Evolutionary conservation across 2,888 invertebrate species (phyloP).

Genomic region (Hypomecis punctinalis): DNA sequence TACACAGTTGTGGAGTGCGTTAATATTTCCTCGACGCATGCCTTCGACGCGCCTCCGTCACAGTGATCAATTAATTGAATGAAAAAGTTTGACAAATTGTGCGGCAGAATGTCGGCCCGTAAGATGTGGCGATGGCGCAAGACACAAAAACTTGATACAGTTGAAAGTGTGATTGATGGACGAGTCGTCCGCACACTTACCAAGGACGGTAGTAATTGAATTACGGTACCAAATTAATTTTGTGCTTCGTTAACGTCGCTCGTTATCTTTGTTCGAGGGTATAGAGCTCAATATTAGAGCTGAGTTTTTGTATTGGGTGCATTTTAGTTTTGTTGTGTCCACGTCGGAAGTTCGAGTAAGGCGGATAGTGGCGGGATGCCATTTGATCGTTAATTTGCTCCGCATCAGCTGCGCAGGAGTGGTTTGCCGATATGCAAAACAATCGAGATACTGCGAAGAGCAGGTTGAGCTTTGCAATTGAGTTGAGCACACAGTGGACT

Average conservation of each 20-base stretch:
- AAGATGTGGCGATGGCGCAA: constrained; percentile 61
- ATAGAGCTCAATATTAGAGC: constrained; percentile 59
- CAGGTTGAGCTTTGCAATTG: constrained; percentile 51
- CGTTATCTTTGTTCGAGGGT: constrained; percentile 50
- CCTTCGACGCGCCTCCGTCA: constrained; percentile 50
- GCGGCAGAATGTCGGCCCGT: constrained; percentile 64
- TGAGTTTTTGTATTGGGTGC: constrained; percentile 43
- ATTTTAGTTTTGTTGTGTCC: constrained; percentile 48
- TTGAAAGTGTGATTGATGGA: constrained; percentile 82
- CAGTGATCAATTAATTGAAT: constrained; percentile 74
- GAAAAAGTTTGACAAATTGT: constrained; percentile 80
- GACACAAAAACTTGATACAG: constrained; percentile 77
- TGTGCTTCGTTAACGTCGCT: constrained; percentile 53
- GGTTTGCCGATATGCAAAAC: constrained; percentile 79
- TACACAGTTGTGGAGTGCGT: constrained; percentile 71
- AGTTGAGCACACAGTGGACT: constrained; percentile 49
- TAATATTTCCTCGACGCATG: constrained; percentile 66
- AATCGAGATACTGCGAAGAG: constrained; percentile 74
- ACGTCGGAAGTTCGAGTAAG: constrained; percentile 63
- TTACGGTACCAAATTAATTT: constrained; percentile 70
- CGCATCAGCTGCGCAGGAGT: constrained; percentile 65
- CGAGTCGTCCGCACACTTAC: constrained; percentile 62
- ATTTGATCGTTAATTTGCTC: constrained; percentile 79
- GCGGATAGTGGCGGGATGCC: constrained; percentile 65
- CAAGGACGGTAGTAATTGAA: constrained; percentile 76